Base-by-base conservation (phyloP, 2,113 vertebrate genomes). In the Carollia perspicillata region DNA sequence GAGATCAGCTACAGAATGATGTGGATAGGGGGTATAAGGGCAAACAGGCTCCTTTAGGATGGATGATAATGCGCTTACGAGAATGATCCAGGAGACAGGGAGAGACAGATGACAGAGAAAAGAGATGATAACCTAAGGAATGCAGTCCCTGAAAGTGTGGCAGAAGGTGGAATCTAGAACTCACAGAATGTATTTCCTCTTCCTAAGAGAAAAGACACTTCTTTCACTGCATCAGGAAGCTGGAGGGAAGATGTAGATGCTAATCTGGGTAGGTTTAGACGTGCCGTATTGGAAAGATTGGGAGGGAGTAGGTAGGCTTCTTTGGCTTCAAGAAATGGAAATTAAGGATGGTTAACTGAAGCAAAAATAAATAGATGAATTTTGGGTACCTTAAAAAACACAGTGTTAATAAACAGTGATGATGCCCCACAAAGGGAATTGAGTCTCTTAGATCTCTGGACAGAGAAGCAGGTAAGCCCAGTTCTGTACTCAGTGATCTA, bases 311-410 rank as follows among this genome's bases (percentile, higher is more conserved):
- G n/a, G n/a, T 87, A 44, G 77, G 53, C 28, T 75, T 17, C 20
- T 92, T 93, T 84, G 18, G 26, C 44, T 92, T 44, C 4, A 91
- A 89, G n/a, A 44, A 84, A 84, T 22, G 90, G 30, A 90, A 95
- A 8, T 17, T 49, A 87, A 72, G 18, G 78, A 30, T 53, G 58
- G 3, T 68, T 95, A 85, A 80, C 74, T 84, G 65, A 68, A 53
- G 16, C 35, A 81, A 91, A 69, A 93, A 66, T 18, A 84, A 68
- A 37, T 77, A 49, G 20, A 47, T 92, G 77, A 88, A 81, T 89
- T 85, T 53, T 35, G 47, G 14, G 4, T 79, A 84, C 42, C 63
- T 75, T 65, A 35, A 80, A 95, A 94, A 81, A 91, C 6, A 87
- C 20, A 40, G 35, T 53, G 16, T 65, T 84, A 42, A 65, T 51